Evolutionary conservation across 2,113 vertebrate species (phyloP).

Genomic region (Macrotus californicus): DNA sequence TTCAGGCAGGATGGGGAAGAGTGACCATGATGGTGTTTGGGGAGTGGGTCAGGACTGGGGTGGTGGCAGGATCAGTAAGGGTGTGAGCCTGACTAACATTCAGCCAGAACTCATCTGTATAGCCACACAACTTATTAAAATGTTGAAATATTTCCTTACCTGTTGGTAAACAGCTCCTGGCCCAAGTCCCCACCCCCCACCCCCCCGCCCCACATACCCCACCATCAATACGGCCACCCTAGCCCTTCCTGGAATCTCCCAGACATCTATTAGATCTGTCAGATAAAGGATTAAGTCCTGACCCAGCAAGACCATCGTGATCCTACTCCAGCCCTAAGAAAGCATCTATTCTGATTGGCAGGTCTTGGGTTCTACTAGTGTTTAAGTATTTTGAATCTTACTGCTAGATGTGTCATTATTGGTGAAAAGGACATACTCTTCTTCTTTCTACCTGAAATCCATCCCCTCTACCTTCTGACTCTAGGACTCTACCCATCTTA

Average conservation of each 20-base stretch:
- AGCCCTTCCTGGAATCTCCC: not conserved
- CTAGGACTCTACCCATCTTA: not conserved
- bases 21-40: not conserved
- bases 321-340: not conserved
- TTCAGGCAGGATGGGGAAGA: not conserved
- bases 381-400: not conserved
- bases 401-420: not conserved
- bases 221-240: not conserved
- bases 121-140: not conserved
- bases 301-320: no score
- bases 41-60: not conserved
- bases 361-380: not conserved
- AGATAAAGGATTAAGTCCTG: not conserved
- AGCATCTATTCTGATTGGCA: not conserved
- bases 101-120: not conserved
- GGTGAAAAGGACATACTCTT: not conserved
- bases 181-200: not conserved
- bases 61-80: not conserved
- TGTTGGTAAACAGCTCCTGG: not conserved
- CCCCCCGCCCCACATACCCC: not conserved
- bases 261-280: not conserved
- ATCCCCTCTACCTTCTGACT: not conserved
- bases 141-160: not conserved
- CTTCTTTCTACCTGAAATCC: not conserved
- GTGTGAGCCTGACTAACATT: not conserved